Base-by-base conservation (phyloP, 2,888 invertebrate species). In the Diplazon laetatorius region DNA sequence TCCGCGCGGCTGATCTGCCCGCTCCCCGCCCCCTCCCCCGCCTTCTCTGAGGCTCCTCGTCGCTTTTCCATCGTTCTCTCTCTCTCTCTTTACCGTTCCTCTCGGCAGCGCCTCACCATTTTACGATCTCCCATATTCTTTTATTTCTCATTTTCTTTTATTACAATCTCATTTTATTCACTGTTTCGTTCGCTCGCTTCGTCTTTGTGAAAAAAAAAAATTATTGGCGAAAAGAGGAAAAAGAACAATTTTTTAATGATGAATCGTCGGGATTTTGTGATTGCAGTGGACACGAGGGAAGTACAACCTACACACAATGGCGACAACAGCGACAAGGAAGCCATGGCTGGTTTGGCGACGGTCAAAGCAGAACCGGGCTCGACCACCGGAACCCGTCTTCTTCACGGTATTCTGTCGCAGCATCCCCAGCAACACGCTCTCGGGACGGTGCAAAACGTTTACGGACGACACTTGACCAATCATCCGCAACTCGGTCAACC, bases 211-310 rank as follows among this genome's bases (percentile, higher is more conserved):
- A 8, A n/a, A n/a, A n/a, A n/a, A n/a, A n/a, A n/a, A n/a, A n/a
- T n/a, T n/a, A n/a, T n/a, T n/a, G n/a, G n/a, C n/a, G n/a, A n/a
- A n/a, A n/a, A n/a, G n/a, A n/a, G n/a, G n/a, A n/a, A n/a, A n/a
- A n/a, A n/a, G 44, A 42, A 20, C 22, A 44, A 14, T 46, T 50
- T 37, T 30, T 30, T 55, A 30, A 46, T 20, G 35, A 42, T 5
- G 63, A 20, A 50, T 44, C 63, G 78, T 65, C 79, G n/a, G n/a
- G n/a, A n/a, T 80, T 78, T 83, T 86, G 83, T 85, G 85, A 82
- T 93, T 92, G 9, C 92, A 93, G 93, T 93, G 91, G 95, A 95
- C 83, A 94, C 95, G 50, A 93, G 94, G 82, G 92, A 94, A 86
- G 92, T 94, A 46, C 92, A 93, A 81, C 87, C 87, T 16, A 44